Base-by-base conservation (phyloP, 2,113 vertebrate species). In the Phalacrocorax brasilianus region DNA sequence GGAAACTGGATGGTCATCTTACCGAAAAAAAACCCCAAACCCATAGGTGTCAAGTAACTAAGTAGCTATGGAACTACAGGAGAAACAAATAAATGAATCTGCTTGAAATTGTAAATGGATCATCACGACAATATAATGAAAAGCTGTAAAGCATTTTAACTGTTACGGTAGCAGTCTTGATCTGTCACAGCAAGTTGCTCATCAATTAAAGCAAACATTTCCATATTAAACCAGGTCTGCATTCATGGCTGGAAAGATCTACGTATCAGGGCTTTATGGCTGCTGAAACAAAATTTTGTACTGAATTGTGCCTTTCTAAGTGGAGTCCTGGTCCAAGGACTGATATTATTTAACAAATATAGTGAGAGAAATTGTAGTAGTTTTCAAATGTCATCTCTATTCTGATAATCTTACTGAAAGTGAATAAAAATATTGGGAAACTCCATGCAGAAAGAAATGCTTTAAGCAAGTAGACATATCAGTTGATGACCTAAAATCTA, bases 221-320 rank as follows among this genome's bases (percentile, higher is more conserved):
- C 4, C 22, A 12, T 65, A 24, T 61, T 26, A 92, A 92, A 76
- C 2, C 2, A 52, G 11, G 4, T 83, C 44, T 52, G 9, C 17
- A 47, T 56, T 67, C 26, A 28, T 12, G 9, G 4, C 18, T 79
- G 23, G 10, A 42, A 82, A 63, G 22, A 72, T 50, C 7, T 79
- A 17, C 0, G 0, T 32, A 16, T 8, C 1, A 0, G 2, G 2
- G 2, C 30, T 65, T 66, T 61, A 70, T 6, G 30, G 5, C 3
- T 77, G 35, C 10, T 30, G 35, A 72, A 91, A 65, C 4, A 76
- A 73, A 73, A 40, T 23, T 68, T 82, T 76, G 5, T 61, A 30
- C 21, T 5, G 0, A 5, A 14, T 56, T 76, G 1, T 84, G 14
- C 9, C 45, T 70, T 88, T 84, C 26, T n/a, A 67, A 68, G 6